Base-by-base conservation (phyloP, 2,888 invertebrate genomes). In the Heteromurus nitidus region DNA sequence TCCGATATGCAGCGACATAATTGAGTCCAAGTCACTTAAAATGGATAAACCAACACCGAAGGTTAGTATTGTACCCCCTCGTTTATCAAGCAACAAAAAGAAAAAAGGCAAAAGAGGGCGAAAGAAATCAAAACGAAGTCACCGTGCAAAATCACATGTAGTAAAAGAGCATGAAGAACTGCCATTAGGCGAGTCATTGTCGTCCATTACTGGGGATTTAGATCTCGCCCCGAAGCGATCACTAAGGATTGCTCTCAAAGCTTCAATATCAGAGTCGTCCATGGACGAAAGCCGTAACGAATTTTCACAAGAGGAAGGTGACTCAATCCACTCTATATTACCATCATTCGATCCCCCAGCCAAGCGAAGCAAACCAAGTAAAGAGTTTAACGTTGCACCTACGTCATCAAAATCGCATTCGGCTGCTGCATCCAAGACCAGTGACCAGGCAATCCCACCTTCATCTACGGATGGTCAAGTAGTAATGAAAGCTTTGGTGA, bases 401-500 rank as follows among this genome's bases (percentile, higher is more conserved):
- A n/a, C 50, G n/a, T 5, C 50, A 13, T n/a, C 22, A 3, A 55
- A 55, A 55, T 55, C 36, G 13, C 36, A 36, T 26, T 26, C n/a
- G n/a, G n/a, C n/a, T n/a, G n/a, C n/a, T n/a, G n/a, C 18, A n/a
- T 18, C 30, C 2, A 62, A 62, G 30, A 62, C 5, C 28, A 60
- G 3, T 16, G 26, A 55, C 16, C 26, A 31, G 18, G 31, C 16
- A 11, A 9, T 24, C 58, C 7, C 26, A 7, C 58, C 31, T 30
- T 62, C 36, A 55, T 42, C 42, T 16, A 16, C n/a, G 3, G 58
- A 60, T 18, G 81, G 81, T 1, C 75, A 82, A 67, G 76, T 82
- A 9, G 81, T 82, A n/a, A 82, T 82, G 81, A 82, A 82, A 22
- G 75, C 81, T 2, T 42, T 76, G 3, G 75, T 82, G 11, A 67